phyloP scores from a whole-genome alignment of 2,888 invertebrate genomes.

The Phortica okadai region DNA sequence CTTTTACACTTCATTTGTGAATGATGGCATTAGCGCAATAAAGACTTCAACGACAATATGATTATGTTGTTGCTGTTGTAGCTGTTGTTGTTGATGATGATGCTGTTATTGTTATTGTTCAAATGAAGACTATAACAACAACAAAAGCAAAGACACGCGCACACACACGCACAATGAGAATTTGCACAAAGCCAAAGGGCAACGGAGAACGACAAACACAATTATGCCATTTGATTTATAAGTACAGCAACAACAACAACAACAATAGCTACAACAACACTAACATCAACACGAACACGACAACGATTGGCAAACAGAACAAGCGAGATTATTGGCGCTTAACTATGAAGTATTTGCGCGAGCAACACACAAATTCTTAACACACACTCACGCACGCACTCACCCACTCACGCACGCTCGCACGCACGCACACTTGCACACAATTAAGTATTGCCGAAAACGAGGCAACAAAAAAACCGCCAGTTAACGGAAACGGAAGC shows the following conservation, averaged over 20 bases:
- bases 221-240: conserved; percentile 64
- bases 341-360: conserved; percentile 15
- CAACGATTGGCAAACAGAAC: background rate
- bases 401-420: background rate
- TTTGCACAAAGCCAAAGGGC: background rate
- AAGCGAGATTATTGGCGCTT: conserved; percentile 9
- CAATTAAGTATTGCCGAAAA: background rate
- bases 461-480: background rate
- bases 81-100: conserved; percentile 26
- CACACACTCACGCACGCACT: background rate
- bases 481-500: conserved; percentile 27
- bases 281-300: conserved; percentile 3
- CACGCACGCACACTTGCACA: background rate
- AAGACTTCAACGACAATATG: conserved; percentile 35
- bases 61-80: conserved; percentile 25
- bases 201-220: conserved; percentile 47
- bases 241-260: conserved; percentile 30
- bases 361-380: conserved; percentile 27
- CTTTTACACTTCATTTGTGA: conserved; percentile 53
- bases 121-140: conserved; percentile 27
- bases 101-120: background rate
- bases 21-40: conserved; percentile 38
- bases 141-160: conserved; percentile 35
- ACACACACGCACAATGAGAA: conserved; percentile 36
- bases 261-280: conserved; percentile 1